Base-by-base conservation (phyloP, 2,797 vertebrate species). In the Mastacembelus armatus region DNA sequence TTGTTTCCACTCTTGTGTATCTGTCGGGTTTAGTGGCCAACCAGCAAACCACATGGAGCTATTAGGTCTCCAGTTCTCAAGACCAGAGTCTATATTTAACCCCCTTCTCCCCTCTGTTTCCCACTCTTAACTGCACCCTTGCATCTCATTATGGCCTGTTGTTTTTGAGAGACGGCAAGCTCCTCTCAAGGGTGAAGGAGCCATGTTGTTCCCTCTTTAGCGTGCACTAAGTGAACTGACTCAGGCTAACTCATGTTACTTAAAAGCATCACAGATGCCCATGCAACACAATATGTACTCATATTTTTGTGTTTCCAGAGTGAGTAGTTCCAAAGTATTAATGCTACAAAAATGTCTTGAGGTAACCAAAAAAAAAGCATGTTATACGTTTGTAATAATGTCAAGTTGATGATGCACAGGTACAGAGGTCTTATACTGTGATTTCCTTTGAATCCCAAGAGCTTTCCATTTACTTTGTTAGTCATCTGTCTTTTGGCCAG, bases 31-130 rank as follows among this genome's bases (percentile, higher is more conserved):
- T 52, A 66, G 75, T 77, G 81, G 74, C 69, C 81, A 66, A 80
- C 77, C 82, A 76, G 64, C 52, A 26, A 26, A 86, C 90, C 87
- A 73, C 88, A 85, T 19, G 32, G 72, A 84, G 72, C 84, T 85
- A 85, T 85, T 88, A 86, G 81, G 40, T 71, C 83, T 86, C 65
- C 65, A 69, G 55, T 77, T 81, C 72, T 64, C 68, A 72, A 77
- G 62, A 85, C 81, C 86, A 43, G 79, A 82, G 64, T 62, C 90
- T 92, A 91, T 87, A 89, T 91, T 85, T 90, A 90, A 78, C 74
- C 69, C 78, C 59, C 58, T 71, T 66, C 74, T 74, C 72, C 67
- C 72, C 62, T 58, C 69, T 55, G 44, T 75, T 74, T 74, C 75
- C 80, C 72, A 70, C 54, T 81, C 64, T n/a, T 64, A 27, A 19